Percentiles rank a stretch among this genome's conserved stretches.
Evolutionary conservation across 2,888 invertebrate genomes (phyloP).

Genomic region (Drosophila subsilvestris): DNA sequence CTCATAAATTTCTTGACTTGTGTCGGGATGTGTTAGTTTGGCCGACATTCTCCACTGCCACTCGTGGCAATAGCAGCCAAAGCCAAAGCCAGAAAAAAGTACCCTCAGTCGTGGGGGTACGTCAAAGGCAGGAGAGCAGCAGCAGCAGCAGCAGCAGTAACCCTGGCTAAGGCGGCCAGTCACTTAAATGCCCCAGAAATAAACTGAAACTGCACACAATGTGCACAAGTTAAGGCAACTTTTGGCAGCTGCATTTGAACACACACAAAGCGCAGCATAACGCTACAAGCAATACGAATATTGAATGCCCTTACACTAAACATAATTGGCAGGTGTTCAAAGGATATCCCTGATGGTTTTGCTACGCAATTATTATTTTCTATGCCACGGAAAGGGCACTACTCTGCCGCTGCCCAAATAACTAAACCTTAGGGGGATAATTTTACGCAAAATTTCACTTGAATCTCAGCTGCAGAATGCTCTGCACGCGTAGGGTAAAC

Average conservation of each 20-base stretch:
- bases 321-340: too few relatives aligned
- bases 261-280: conserved; percentile 19
- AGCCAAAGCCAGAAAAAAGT: conserved; percentile 25
- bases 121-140: not conserved
- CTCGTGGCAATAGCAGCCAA: conserved; percentile 58
- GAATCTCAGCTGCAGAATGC: too few relatives aligned
- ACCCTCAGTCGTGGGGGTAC: conserved; percentile 18
- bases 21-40: conserved; percentile 72
- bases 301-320: conserved; percentile 21
- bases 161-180: conserved; percentile 61
- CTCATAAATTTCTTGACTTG: conserved; percentile 81
- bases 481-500: not conserved
- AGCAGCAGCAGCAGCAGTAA: conserved; percentile 32
- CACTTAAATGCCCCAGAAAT: conserved; percentile 71
- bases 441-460: too few relatives aligned
- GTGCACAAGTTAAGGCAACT: conserved; percentile 49
- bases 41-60: conserved; percentile 63
- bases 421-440: too few relatives aligned
- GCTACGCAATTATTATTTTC: too few relatives aligned
- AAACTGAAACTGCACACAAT: conserved; percentile 75
- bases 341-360: too few relatives aligned
- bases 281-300: conserved; percentile 17
- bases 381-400: too few relatives aligned
- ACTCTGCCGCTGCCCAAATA: too few relatives aligned
- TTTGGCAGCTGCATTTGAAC: conserved; percentile 67